Conservation (phyloP, 92 coral and sea anemone species). For the Epizoanthus stellaris region DNA sequence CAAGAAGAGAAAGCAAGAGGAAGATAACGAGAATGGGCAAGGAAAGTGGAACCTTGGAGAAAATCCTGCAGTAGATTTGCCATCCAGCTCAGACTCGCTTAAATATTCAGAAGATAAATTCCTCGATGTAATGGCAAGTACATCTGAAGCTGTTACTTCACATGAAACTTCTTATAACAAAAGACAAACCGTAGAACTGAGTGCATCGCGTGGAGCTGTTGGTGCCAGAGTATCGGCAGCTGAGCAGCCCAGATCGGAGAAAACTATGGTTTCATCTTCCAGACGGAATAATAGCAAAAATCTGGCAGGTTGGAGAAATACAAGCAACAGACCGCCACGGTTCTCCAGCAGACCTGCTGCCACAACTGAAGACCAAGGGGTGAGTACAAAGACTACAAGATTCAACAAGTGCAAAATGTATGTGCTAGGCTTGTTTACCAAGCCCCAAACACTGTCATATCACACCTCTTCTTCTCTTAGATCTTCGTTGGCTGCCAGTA, state of each 20-base stretch:
- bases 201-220: background rate
- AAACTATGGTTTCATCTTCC: too few species aligned
- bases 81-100: background rate
- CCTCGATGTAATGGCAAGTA: background rate
- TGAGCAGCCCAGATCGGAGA: background rate
- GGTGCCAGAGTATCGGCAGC: background rate
- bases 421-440: too few species aligned
- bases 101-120: background rate
- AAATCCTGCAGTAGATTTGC: background rate
- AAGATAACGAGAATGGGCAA: background rate
- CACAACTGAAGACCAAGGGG: background rate
- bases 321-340: too few species aligned
- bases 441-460: too few species aligned
- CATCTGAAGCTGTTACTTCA: background rate
- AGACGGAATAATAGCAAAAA: background rate
- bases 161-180: background rate
- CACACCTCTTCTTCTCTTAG: too few species aligned
- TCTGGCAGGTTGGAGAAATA: background rate
- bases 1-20: slow-evolving; percentile 1
- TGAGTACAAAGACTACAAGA: background rate
- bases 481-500: too few species aligned
- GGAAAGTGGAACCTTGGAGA: background rate
- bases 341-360: background rate
- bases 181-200: too few species aligned
- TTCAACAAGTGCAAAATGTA: too few species aligned